These are phyloP conservation scores for Hypomecis punctinalis DNA, from an alignment of 2,888 invertebrate genomes.

Conservation along the genomic window DNA sequence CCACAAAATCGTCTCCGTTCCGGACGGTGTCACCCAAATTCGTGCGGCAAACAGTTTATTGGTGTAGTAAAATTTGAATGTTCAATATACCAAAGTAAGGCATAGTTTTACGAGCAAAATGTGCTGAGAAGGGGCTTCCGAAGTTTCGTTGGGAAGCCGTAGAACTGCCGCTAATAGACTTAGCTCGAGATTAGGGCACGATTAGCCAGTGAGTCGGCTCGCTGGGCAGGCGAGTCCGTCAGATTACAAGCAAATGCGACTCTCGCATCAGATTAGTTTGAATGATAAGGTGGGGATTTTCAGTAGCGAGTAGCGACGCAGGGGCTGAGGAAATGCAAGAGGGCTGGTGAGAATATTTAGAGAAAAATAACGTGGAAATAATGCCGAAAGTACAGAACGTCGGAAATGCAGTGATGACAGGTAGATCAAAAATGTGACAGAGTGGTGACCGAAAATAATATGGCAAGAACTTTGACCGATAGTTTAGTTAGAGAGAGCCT, in stretches of 20 bases:
- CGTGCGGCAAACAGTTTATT: slow-evolving; percentile 66
- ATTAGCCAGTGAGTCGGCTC: slow-evolving; percentile 75
- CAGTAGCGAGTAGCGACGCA: neutral
- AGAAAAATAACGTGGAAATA: neutral
- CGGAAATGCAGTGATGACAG: no score
- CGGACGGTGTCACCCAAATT: slow-evolving; percentile 59
- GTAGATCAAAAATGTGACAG: no score
- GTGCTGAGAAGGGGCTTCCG: slow-evolving; percentile 81
- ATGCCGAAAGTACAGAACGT: no score
- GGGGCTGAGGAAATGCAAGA: neutral
- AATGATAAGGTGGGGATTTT: slow-evolving; percentile 46
- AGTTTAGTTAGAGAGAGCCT: no score
- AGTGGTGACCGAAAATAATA: no score
- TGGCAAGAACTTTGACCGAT: no score
- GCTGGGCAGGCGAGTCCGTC: slow-evolving; percentile 63
- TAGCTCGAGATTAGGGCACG: slow-evolving; percentile 81
- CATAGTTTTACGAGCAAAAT: slow-evolving; percentile 80
- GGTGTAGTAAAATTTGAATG: slow-evolving; percentile 76
- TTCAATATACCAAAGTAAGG: slow-evolving; percentile 69
- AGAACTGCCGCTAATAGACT: slow-evolving; percentile 83
- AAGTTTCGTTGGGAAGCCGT: slow-evolving; percentile 84
- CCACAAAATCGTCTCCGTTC: slow-evolving; percentile 43
- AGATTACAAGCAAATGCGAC: slow-evolving; percentile 78
- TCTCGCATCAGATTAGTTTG: slow-evolving; percentile 72
- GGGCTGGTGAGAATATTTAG: neutral